phyloP scores from a whole-genome alignment of 2,888 invertebrate species.

The Epirrhoe alternata region DNA sequence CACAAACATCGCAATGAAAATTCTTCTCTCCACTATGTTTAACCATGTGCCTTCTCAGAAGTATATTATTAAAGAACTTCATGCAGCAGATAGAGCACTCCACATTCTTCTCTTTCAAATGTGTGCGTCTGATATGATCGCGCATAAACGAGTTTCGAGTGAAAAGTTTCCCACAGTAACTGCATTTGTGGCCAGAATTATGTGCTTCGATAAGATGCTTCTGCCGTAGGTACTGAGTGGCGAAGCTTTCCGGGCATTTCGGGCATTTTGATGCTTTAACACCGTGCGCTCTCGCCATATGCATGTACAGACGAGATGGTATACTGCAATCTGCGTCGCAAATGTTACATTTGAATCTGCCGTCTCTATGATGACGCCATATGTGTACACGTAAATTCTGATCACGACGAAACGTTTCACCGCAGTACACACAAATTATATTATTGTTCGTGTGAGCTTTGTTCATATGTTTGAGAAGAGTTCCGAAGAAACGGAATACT shows the following conservation, averaged over 20 bases:
- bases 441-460: constrained; percentile 77
- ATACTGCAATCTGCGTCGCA: constrained; percentile 76
- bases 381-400: constrained; percentile 77
- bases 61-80: constrained; percentile 78
- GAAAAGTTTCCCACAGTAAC: constrained; percentile 74
- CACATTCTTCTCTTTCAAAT: constrained; percentile 77
- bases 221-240: constrained; percentile 80
- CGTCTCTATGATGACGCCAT: constrained; percentile 77
- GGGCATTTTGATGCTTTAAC: constrained; percentile 78
- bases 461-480: constrained; percentile 76
- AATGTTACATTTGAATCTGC: constrained; percentile 72
- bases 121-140: constrained; percentile 73
- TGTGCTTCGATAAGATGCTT: constrained; percentile 84
- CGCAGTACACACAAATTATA: constrained; percentile 79
- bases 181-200: constrained; percentile 75
- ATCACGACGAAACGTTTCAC: constrained; percentile 74
- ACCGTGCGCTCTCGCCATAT: constrained; percentile 77
- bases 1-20: constrained; percentile 86
- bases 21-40: constrained; percentile 83
- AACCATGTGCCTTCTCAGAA: constrained; percentile 74
- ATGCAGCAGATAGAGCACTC: constrained; percentile 76
- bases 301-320: constrained; percentile 77
- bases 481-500: constrained; percentile 76
- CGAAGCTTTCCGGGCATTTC: constrained; percentile 75
- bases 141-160: constrained; percentile 74